These are phyloP conservation scores for Sanderia malayensis DNA, from an alignment of 30 jellyfish, hydroid and myxozoan species.

Conservation along the genomic window DNA sequence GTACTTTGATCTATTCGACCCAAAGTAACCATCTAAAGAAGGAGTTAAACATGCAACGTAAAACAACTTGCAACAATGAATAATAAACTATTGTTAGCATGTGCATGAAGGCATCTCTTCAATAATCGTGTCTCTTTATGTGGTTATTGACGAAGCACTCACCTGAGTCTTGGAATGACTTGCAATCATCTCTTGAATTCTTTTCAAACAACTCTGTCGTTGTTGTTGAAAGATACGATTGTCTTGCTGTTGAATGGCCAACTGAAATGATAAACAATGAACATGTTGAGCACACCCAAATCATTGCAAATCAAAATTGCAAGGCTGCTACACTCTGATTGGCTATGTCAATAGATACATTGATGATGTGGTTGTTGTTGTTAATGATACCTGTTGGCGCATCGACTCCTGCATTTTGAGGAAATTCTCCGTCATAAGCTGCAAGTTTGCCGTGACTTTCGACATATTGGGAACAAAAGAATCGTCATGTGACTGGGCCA, in stretches of 20 bases:
- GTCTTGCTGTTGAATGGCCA: constrained; percentile 39
- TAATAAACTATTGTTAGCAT: too few relatives aligned
- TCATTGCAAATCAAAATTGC: too few relatives aligned
- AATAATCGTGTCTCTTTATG: too few relatives aligned
- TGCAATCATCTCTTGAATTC: constrained; percentile 22
- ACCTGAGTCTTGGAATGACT: constrained; percentile 50
- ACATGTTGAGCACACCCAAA: too few relatives aligned
- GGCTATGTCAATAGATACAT: too few relatives aligned
- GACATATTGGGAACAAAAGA: constrained; percentile 16
- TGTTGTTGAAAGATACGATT: constrained; percentile 11
- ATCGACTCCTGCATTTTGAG: background rate
- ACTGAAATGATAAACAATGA: background rate
- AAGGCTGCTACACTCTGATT: too few relatives aligned
- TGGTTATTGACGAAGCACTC: background rate
- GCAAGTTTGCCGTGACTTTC: constrained; percentile 11
- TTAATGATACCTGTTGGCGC: constrained; percentile 37
- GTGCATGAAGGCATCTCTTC: too few relatives aligned
- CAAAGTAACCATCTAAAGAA: background rate
- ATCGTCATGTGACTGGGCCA: constrained; percentile 3
- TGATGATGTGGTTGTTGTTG: too few relatives aligned
- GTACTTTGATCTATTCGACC: constrained; percentile 6
- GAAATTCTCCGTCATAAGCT: background rate
- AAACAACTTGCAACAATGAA: too few relatives aligned
- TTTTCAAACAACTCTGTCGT: constrained; percentile 28
- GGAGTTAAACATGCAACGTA: too few relatives aligned